A percentile compares a stretch with the other conserved stretches of the same genome.
Evolutionary conservation across 2,797 vertebrate species (phyloP).

Genomic region (Scleropages formosus): DNA sequence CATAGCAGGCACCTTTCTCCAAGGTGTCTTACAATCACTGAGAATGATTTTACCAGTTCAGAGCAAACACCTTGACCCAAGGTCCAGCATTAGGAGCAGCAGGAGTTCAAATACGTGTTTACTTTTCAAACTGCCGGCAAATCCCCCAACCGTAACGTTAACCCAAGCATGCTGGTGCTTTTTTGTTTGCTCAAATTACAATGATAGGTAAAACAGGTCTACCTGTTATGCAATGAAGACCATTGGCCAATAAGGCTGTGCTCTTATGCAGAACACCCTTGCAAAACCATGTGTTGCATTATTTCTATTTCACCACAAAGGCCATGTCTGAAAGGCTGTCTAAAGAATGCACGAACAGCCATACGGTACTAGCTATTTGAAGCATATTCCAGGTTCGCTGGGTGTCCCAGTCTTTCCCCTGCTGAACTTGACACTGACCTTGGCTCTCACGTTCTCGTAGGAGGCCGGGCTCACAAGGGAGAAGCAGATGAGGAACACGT

Average conservation of each 20-base stretch:
- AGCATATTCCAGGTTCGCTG: neutral
- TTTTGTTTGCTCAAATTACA: neutral
- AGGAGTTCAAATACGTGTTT: too few species aligned
- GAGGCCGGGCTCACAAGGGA: slow-evolving; percentile 90
- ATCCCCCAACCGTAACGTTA: too few species aligned
- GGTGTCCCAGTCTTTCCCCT: neutral
- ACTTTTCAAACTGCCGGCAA: too few species aligned
- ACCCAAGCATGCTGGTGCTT: too few species aligned
- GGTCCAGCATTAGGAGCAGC: too few species aligned
- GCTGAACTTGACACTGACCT: slow-evolving; percentile 64
- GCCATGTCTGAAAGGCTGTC: neutral
- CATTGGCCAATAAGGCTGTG: neutral
- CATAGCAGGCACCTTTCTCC: too few species aligned
- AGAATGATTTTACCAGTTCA: too few species aligned
- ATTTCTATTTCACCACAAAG: neutral
- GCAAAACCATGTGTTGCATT: neutral
- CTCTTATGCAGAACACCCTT: too few species aligned
- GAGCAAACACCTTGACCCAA: too few species aligned
- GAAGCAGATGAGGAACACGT: slow-evolving; percentile 92
- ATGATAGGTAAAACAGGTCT: neutral
- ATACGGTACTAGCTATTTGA: neutral
- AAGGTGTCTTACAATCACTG: too few species aligned
- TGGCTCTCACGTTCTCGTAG: slow-evolving; percentile 87
- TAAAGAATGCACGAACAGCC: neutral
- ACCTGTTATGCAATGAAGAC: neutral